phyloP scores from a whole-genome alignment of 2,113 vertebrate genomes.

The Perca flavescens region DNA sequence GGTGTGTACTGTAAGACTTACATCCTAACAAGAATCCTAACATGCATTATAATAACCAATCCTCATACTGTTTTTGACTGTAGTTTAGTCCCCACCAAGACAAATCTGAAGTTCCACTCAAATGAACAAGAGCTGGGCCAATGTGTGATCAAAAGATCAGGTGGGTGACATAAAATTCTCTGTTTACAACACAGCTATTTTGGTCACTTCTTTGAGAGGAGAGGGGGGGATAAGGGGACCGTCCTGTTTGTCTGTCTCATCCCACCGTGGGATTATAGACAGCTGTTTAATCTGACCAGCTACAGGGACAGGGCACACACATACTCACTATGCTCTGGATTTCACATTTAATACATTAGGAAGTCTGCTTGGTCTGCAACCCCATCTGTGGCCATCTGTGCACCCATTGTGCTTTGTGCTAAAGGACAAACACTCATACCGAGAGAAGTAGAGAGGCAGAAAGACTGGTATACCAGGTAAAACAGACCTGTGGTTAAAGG shows the following conservation, averaged over 20 bases:
- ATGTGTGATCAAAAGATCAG: not conserved
- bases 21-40: not conserved
- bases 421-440: constrained; percentile 68
- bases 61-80: not conserved
- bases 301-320: constrained; percentile 78
- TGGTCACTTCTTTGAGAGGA: constrained; percentile 35
- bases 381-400: constrained; percentile 85
- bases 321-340: constrained; percentile 72
- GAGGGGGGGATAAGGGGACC: constrained; percentile 38
- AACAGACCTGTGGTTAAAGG: constrained; percentile 39
- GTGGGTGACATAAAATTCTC: not conserved
- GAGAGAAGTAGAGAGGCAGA: constrained; percentile 22
- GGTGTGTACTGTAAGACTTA: not conserved
- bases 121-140: not conserved
- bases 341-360: constrained; percentile 86
- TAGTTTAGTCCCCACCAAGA: not conserved
- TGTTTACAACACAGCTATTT: constrained; percentile 6
- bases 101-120: not conserved
- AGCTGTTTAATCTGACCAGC: constrained; percentile 88
- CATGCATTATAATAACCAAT: not conserved
- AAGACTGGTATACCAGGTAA: constrained; percentile 25
- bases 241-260: constrained; percentile 70
- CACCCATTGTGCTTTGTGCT: constrained; percentile 71
- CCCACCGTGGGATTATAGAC: constrained; percentile 83
- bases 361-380: constrained; percentile 77